These are phyloP conservation scores for Drosophila bipectinata DNA, from an alignment of 1,140 invertebrate genomes.

Conservation along the genomic window DNA sequence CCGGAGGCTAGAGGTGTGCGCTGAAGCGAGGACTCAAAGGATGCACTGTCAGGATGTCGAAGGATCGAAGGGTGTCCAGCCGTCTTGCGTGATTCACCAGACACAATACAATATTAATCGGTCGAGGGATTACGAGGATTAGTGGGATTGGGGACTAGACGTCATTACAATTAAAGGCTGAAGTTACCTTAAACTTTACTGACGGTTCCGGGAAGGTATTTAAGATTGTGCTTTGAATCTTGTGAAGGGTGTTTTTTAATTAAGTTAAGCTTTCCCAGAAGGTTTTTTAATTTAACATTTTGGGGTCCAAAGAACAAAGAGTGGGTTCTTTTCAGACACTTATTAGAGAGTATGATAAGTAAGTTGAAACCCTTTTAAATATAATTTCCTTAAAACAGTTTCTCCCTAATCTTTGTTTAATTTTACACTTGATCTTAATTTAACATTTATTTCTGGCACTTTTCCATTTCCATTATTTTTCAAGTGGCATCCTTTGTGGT, in stretches of 20 bases:
- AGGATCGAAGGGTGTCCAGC: conserved; percentile 13
- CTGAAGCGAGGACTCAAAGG: conserved; percentile 22
- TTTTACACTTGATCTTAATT: conserved; percentile 9
- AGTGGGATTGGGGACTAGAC: conserved; percentile 24
- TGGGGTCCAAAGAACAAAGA: background rate
- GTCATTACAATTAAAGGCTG: conserved; percentile 23
- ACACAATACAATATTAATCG: conserved; percentile 50
- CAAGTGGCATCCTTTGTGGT: conserved; percentile 24
- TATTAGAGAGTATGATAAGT: background rate
- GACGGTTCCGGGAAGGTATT: background rate
- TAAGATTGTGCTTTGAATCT: conserved; percentile 7
- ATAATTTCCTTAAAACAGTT: background rate
- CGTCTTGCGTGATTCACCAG: conserved; percentile 54
- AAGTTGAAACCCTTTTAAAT: no score
- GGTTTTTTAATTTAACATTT: no score
- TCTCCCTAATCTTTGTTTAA: background rate
- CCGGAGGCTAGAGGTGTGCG: conserved; percentile 25
- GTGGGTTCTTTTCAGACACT: background rate
- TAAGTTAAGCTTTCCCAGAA: background rate
- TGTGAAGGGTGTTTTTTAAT: background rate
- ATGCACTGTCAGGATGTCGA: conserved; percentile 25
- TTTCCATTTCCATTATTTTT: conserved; percentile 4
- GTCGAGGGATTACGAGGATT: conserved; percentile 40
- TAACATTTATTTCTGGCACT: conserved; percentile 5
- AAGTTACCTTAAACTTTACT: background rate